These are phyloP conservation scores for Malaclemys terrapin DNA, from an alignment of 2,113 vertebrate genomes.

Conservation along the genomic window DNA sequence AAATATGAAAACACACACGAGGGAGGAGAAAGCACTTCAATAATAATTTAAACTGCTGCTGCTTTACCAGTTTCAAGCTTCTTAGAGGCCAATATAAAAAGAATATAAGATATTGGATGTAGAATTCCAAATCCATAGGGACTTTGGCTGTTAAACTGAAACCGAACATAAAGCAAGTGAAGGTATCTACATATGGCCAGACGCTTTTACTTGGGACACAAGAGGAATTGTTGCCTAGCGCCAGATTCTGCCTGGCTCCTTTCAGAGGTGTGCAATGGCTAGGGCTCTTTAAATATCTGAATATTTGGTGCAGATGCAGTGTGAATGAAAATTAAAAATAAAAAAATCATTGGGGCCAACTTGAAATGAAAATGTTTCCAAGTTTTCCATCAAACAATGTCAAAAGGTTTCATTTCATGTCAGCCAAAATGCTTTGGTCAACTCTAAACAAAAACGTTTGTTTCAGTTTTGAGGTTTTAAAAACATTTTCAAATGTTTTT, in stretches of 20 bases:
- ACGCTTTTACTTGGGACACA: not conserved
- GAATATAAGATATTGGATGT: not conserved
- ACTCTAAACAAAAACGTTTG: not conserved
- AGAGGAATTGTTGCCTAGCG: not conserved
- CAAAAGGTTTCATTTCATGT: not conserved
- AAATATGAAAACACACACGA: not conserved
- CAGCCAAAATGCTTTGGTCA: not conserved
- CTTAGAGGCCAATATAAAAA: not conserved
- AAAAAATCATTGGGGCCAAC: not conserved
- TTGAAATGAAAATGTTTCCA: not conserved
- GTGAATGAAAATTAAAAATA: not conserved
- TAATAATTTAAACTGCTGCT: not conserved
- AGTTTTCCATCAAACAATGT: not conserved
- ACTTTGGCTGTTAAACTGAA: not conserved
- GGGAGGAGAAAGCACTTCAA: conserved; percentile 9
- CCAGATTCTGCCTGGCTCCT: not conserved
- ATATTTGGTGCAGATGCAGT: not conserved
- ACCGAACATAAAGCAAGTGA: not conserved
- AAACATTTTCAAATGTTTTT: not conserved
- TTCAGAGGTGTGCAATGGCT: not conserved
- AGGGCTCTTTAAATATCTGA: not conserved
- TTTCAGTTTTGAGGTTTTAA: not conserved
- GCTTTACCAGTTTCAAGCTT: not conserved
- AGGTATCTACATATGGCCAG: not conserved
- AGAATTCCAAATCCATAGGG: not conserved